A percentile compares a stretch with the other conserved stretches of the same genome.
phyloP scores from a whole-genome alignment of 1,140 invertebrate genomes.

The Tyrophagus putrescentiae region DNA sequence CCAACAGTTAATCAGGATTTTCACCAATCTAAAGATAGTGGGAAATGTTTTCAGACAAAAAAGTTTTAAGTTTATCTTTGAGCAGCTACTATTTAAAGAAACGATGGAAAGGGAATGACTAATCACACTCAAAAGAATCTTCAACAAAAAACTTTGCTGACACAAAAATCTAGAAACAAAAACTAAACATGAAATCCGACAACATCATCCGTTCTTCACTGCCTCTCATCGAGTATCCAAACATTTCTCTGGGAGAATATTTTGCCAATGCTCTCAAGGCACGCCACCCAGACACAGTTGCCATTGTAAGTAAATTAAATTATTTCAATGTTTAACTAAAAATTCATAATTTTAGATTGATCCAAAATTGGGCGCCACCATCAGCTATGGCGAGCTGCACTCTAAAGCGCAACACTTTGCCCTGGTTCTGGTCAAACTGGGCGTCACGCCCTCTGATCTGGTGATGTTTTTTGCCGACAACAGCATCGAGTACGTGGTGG shows the following conservation, averaged over 20 bases:
- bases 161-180: too few species aligned
- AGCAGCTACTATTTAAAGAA: too few species aligned
- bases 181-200: too few species aligned
- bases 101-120: too few species aligned
- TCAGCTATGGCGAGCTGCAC: neutral
- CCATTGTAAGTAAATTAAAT: neutral
- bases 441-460: neutral
- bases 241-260: neutral
- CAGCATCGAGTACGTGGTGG: neutral
- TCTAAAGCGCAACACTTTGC: neutral
- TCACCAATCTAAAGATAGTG: too few species aligned
- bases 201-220: too few species aligned
- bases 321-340: neutral
- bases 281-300: neutral
- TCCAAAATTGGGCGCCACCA: neutral
- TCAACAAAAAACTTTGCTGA: too few species aligned
- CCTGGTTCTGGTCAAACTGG: neutral
- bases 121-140: too few species aligned
- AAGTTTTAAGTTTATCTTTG: too few species aligned
- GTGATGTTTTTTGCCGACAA: neutral
- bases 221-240: neutral
- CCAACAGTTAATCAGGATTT: too few species aligned
- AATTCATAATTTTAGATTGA: neutral
- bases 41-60: too few species aligned
- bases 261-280: too few species aligned